Evolutionary conservation across 2,888 invertebrate species (phyloP).

Genomic region (Brachyptera putata): DNA sequence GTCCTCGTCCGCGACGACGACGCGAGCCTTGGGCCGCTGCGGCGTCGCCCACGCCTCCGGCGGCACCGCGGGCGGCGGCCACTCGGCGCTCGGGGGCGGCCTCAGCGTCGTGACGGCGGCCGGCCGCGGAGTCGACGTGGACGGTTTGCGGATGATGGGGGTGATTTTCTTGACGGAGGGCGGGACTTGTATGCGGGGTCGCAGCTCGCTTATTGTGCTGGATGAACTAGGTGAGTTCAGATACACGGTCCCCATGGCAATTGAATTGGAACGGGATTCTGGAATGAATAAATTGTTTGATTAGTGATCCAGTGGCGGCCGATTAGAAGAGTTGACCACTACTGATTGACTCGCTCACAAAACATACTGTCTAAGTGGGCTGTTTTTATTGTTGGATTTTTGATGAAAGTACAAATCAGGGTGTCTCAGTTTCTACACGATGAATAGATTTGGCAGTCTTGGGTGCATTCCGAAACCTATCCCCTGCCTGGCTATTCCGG

Average conservation of each 20-base stretch:
- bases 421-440: too few relatives aligned
- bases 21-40: neutral
- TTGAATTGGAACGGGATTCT: slow-evolving; percentile 4
- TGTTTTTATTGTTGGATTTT: neutral
- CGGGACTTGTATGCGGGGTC: neutral
- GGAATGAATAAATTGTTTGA: too few relatives aligned
- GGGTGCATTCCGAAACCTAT: too few relatives aligned
- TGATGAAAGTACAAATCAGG: too few relatives aligned
- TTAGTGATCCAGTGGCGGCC: neutral
- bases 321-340: too few relatives aligned
- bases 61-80: slow-evolving; percentile 9
- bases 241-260: slow-evolving; percentile 4
- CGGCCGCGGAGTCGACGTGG: neutral
- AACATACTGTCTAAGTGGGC: neutral
- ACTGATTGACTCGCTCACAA: too few relatives aligned
- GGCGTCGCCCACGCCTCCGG: neutral
- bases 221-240: slow-evolving; percentile 2
- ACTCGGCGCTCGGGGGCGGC: neutral
- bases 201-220: neutral
- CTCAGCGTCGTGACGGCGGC: neutral
- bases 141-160: neutral
- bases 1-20: slow-evolving; percentile 13
- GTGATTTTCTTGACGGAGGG: neutral
- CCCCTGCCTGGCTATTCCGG: too few relatives aligned
- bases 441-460: too few relatives aligned